Base-by-base conservation (phyloP, 1,140 invertebrate species). In the Adelges cooleyi region DNA sequence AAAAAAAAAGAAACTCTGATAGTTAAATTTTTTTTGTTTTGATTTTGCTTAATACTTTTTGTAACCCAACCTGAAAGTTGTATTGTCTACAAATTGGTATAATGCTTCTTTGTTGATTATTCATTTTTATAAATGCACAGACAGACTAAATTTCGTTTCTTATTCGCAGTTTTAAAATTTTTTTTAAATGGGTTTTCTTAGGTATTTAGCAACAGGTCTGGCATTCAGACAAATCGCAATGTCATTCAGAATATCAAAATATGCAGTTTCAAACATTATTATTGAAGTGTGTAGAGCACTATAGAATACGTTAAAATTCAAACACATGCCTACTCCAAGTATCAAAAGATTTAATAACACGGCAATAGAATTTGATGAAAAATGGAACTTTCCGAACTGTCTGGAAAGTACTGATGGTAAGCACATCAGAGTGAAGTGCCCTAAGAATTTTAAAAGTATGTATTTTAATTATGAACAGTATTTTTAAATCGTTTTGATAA, bases 401-500 rank as follows among this genome's bases (percentile, higher is more conserved):
- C 23, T 42, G 33, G 22, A 38, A 46, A 29, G 18, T 36, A 23
- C 52, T 11, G 40, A 68, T 33, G 62, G 67, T 1, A 68, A 66
- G 42, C 67, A 68, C 33, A 59, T 66, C 4, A 33, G 67, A 49
- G 18, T 68, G 18, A 27, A 17, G 20, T 53, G 51, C 15, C 59
- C 67, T 1, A 50, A 40, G 33, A 59, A 52, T 49, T 65, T 6
- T 8, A 17, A 22, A 33, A 65, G 33, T 53, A 36, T 50, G 23
- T 50, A 65, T n/a, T 67, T 18, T 17, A 40, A 50, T 18, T 67
- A 65, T 53, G 49, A 68, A 53, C 52, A 67, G 6, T 62, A 25
- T 53, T 67, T 68, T 49, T 65, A 40, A n/a, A 65, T 36, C 40
- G 8, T 53, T 22, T n/a, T 65, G 13, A n/a, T 65, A 23, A 33